These are phyloP conservation scores for Brachystomella parvula DNA, from an alignment of 1,140 invertebrate species.

Conservation along the genomic window DNA sequence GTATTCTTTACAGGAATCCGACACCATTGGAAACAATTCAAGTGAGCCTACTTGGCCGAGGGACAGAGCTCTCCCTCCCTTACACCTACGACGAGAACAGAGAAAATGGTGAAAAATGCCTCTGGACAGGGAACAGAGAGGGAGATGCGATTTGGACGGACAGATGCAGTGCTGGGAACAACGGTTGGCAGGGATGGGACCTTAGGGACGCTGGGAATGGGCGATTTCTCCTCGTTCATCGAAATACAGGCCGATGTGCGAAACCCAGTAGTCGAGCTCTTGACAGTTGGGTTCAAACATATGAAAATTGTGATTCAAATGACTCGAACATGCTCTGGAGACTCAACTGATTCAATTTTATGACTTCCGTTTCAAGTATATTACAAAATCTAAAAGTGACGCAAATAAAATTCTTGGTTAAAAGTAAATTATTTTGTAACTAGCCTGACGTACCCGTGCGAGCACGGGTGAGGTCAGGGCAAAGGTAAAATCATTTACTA, in stretches of 20 bases:
- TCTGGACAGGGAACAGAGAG: neutral
- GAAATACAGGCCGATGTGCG: neutral
- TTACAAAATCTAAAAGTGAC: too few relatives aligned
- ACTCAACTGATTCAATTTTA: too few relatives aligned
- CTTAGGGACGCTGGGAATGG: slow-evolving; percentile 1
- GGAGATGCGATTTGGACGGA: neutral
- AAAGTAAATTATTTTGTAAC: too few relatives aligned
- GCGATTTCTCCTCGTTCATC: neutral
- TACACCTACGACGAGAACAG: neutral
- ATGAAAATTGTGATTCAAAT: too few relatives aligned
- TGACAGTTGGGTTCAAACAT: neutral
- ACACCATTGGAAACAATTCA: too few relatives aligned
- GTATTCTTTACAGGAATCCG: too few relatives aligned
- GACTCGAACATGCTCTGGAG: too few relatives aligned
- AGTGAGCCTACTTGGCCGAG: neutral
- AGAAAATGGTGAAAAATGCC: neutral
- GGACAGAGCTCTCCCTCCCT: neutral
- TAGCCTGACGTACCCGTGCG: too few relatives aligned
- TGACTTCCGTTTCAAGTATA: too few relatives aligned
- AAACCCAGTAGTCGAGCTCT: neutral
- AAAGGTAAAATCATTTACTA: too few relatives aligned
- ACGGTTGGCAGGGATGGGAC: slow-evolving; percentile 9
- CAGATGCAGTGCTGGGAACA: neutral
- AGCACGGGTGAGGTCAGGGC: too few relatives aligned
- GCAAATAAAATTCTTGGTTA: too few relatives aligned